Evolutionary conservation across 2,888 invertebrate genomes (phyloP).

Genomic region (Cephus spinipes): DNA sequence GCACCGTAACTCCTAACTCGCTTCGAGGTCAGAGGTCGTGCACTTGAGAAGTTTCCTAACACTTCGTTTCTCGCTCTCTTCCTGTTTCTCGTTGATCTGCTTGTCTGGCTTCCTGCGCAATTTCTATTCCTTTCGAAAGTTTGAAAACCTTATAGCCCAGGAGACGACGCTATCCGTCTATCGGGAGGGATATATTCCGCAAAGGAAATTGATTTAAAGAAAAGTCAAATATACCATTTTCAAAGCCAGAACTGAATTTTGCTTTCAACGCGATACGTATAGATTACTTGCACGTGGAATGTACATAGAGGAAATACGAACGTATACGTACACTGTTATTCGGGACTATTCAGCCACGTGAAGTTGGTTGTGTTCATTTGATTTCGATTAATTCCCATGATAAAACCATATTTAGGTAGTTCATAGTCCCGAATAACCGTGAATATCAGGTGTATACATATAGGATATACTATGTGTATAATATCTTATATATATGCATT

Average conservation of each 20-base stretch:
- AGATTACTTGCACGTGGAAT: not conserved
- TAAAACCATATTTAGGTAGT: too few species aligned
- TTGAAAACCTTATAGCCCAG: not conserved
- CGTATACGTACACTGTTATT: not conserved
- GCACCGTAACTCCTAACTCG: not conserved
- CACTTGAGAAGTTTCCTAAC: not conserved
- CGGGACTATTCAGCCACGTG: too few species aligned
- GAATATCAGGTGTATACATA: not conserved
- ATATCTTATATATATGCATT: too few species aligned
- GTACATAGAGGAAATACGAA: not conserved
- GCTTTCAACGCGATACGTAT: too few species aligned
- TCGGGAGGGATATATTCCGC: not conserved
- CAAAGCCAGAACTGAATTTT: not conserved
- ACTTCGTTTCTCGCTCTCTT: not conserved
- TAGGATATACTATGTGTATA: not conserved
- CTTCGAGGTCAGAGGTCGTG: not conserved
- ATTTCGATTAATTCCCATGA: too few species aligned
- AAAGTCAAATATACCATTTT: not conserved
- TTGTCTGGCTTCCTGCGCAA: not conserved
- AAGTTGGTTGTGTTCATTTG: too few species aligned
- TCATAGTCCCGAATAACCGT: too few species aligned
- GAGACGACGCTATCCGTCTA: not conserved
- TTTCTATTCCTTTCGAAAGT: not conserved
- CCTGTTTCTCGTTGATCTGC: not conserved
- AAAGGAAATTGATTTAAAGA: not conserved